These are phyloP conservation scores for Drosophila lacicola DNA, from an alignment of 2,888 invertebrate species.

Conservation along the genomic window DNA sequence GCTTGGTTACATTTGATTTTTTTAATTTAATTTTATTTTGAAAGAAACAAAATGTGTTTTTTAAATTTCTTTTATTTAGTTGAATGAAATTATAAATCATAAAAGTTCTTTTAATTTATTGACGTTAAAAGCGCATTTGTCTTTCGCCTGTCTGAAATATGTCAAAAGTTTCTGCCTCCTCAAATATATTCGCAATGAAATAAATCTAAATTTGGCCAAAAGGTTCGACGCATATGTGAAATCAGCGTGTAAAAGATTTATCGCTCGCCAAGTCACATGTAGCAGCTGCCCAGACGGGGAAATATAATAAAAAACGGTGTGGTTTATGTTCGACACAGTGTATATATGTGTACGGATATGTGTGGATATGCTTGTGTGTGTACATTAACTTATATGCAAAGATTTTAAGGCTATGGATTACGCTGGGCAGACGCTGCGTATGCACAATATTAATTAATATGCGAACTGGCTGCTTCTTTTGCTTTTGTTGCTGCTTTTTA, in stretches of 20 bases:
- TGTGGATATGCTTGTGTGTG: neutral
- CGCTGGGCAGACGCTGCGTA: conserved; percentile 36
- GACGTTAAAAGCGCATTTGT: conserved; percentile 67
- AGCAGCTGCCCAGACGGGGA: conserved; percentile 52
- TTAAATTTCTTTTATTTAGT: conserved; percentile 5
- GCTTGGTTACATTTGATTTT: too few relatives aligned
- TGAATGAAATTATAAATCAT: conserved; percentile 26
- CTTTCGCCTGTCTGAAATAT: conserved; percentile 64
- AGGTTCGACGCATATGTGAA: conserved; percentile 70
- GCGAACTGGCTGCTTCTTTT: conserved; percentile 26
- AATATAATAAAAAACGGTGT: conserved; percentile 1
- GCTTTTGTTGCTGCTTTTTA: conserved; percentile 22
- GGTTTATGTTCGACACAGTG: conserved; percentile 9
- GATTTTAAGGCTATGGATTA: conserved; percentile 30
- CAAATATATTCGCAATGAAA: conserved; percentile 54
- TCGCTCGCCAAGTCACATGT: conserved; percentile 45
- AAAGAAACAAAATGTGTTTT: neutral
- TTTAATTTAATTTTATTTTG: neutral
- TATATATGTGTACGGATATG: neutral
- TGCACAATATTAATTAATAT: conserved; percentile 68
- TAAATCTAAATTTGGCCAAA: conserved; percentile 69
- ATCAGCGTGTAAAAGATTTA: conserved; percentile 67
- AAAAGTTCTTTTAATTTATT: conserved; percentile 50
- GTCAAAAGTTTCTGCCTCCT: conserved; percentile 63
- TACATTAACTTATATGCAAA: conserved; percentile 14